Evolutionary conservation across 2,888 invertebrate species (phyloP), one percentile per base, ranked within the genome.

Genomic region (Tachina grossa): DNA sequence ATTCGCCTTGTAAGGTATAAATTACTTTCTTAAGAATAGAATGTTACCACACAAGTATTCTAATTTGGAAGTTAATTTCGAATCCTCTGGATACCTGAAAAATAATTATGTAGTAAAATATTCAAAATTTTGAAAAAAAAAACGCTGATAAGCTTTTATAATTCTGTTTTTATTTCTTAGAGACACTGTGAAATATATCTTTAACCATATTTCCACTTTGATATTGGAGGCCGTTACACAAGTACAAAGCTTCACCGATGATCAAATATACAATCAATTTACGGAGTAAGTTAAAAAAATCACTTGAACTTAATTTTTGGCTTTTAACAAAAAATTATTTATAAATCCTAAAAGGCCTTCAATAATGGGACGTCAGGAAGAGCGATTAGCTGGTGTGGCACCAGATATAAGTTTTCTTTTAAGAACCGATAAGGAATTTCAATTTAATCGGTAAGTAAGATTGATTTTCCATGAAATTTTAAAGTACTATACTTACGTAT

Each of bases 331-430:
- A 11, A 14, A 84, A 13, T 13, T 9, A 55, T 55, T 6, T 9
- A 22, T 19, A 1, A 2, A 31, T 45, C n/a, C 69, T 19, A 51
- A 65, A 88, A 96, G 96, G 82, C 97, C 97, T 0, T 95, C 96
- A 19, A 96, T 98, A 85, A 97, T 97, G 94, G 96, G 96, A 19
- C 96, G 96, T 89, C 94, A 95, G 89, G 96, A 97, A 88, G 96
- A 96, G 59, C 94, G 96, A 90, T 94, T 96, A 0, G 96, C 96
- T 77, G 96, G 96, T 2, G 93, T 94, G 43, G 95, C 97, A 0
- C 97, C 97, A 0, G 95, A 95, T 84, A 92, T 97, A 47, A 93
- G 94, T 55, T 95, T 95, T 88, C 94, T 97, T 72, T 93, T 97
- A 90, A 94, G 95, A 75, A 95, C 95, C 86, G 97, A 97, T 87